Conservation (phyloP, 1,140 invertebrate genomes). For the Limonius californicus region DNA sequence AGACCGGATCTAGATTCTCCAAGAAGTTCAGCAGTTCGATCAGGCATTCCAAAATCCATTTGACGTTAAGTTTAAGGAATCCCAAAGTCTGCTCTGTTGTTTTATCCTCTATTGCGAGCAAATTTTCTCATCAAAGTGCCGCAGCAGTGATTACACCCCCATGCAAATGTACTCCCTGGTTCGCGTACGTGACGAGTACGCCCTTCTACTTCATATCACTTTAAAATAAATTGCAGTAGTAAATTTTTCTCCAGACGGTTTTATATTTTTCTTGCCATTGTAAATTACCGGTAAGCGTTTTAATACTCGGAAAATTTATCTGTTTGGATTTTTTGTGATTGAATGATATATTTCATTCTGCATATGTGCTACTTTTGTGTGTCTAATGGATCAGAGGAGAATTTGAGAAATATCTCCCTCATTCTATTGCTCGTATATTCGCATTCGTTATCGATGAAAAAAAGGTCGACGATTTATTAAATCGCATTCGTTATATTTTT, state of each 20-base stretch:
- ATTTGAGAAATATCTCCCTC: too few relatives aligned
- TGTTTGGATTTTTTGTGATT: conserved; percentile 5
- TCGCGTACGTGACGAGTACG: conserved; percentile 1
- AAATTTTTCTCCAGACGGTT: background rate
- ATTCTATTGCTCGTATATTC: too few relatives aligned
- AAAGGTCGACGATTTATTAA: too few relatives aligned
- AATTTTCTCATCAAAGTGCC: conserved; percentile 1
- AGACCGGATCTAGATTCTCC: conserved; percentile 2
- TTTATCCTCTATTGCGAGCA: background rate
- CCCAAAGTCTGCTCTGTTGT: background rate
- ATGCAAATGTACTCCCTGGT: background rate
- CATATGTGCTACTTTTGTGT: too few relatives aligned
- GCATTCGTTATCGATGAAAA: too few relatives aligned
- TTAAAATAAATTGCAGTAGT: background rate
- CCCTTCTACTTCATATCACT: conserved; percentile 3
- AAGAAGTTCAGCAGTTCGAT: conserved; percentile 3
- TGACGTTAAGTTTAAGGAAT: conserved; percentile 7
- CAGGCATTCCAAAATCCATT: conserved; percentile 7
- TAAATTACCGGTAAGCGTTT: conserved; percentile 10
- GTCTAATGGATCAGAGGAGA: too few relatives aligned
- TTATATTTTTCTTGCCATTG: conserved; percentile 10
- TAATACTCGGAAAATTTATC: conserved; percentile 7
- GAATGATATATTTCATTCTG: background rate
- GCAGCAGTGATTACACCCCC: background rate
- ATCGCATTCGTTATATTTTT: too few relatives aligned